Conservation (phyloP, 92 coral and sea anemone genomes). For the Siderastrea siderea region DNA sequence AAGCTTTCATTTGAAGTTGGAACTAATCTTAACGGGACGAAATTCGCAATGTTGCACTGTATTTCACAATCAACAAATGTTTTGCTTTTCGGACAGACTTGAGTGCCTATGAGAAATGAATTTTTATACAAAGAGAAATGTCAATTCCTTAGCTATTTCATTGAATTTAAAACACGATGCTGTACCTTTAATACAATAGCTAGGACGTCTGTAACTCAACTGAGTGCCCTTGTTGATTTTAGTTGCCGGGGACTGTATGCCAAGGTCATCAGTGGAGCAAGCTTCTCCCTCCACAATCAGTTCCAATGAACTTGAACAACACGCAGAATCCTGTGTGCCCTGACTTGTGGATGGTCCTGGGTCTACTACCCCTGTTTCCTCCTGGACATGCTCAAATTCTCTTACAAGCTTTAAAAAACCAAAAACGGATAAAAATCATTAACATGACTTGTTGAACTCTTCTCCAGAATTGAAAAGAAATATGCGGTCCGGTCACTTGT, state of each 20-base stretch:
- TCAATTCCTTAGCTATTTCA: background rate
- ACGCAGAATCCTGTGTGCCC: no score
- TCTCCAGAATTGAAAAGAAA: no score
- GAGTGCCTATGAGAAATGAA: background rate
- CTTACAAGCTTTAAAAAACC: no score
- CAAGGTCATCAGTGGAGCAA: background rate
- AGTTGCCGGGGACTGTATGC: background rate
- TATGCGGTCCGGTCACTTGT: no score
- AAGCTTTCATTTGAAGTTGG: background rate
- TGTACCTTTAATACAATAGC: constrained; percentile 6
- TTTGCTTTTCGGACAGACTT: background rate
- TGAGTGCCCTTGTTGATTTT: background rate
- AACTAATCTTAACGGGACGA: background rate
- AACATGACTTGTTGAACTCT: no score
- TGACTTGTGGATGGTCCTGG: no score
- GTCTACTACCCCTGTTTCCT: no score
- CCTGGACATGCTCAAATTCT: no score
- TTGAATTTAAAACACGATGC: background rate
- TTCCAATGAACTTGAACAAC: background rate
- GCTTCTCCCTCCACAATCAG: background rate
- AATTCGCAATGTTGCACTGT: constrained; percentile 4
- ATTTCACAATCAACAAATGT: background rate
- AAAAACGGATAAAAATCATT: no score
- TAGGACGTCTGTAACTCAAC: background rate
- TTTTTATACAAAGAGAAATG: background rate